phyloP scores from a whole-genome alignment of 1,140 invertebrate genomes.

The Stegodyphus mimosarum region DNA sequence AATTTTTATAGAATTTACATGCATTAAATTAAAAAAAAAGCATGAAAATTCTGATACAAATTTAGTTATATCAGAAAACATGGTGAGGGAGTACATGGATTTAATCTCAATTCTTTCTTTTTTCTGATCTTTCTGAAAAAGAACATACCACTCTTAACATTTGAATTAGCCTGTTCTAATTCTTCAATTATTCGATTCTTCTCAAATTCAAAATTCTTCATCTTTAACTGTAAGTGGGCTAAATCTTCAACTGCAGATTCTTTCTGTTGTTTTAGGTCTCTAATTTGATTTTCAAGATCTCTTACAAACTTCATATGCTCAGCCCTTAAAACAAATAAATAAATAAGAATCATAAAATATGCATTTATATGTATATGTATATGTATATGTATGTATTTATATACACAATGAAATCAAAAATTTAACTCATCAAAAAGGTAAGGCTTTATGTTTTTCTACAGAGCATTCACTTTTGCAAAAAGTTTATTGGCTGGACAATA shows the following conservation, averaged over 20 bases:
- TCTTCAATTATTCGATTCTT: conserved; percentile 31
- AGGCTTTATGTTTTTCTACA: no score
- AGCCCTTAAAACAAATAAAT: conserved; percentile 1
- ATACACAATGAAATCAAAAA: no score
- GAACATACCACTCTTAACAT: conserved; percentile 32
- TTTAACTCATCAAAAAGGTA: no score
- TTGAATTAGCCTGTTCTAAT: conserved; percentile 7
- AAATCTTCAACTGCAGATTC: conserved; percentile 9
- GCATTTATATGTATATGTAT: not conserved
- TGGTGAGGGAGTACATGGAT: no score
- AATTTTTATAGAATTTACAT: no score
- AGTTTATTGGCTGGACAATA: no score
- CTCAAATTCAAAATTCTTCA: conserved; percentile 15
- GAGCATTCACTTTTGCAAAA: no score
- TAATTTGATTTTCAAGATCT: conserved; percentile 33
- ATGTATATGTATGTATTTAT: not conserved
- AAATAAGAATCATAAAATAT: not conserved
- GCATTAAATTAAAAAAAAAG: no score
- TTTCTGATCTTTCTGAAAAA: no score
- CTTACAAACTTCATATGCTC: conserved; percentile 14
- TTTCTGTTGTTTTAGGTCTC: conserved; percentile 18
- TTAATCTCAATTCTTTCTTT: no score
- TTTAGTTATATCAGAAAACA: no score
- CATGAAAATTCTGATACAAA: no score
- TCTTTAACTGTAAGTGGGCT: not conserved